Evolutionary conservation across 2,113 vertebrate genomes (phyloP).

Genomic region (Gadus chalcogrammus): DNA sequence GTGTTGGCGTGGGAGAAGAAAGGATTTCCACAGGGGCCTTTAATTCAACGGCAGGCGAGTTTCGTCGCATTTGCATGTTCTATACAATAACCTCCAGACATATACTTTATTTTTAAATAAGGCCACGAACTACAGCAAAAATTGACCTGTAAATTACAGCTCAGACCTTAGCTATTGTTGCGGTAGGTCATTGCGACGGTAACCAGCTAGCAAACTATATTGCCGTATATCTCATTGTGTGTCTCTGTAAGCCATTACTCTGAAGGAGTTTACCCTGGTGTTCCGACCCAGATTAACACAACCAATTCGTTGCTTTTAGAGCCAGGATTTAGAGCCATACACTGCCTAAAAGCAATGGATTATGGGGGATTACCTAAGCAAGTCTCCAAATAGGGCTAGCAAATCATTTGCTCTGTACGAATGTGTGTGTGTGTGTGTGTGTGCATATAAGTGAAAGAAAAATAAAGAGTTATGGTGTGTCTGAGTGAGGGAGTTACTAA

Average conservation of each 20-base stretch:
- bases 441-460: neutral
- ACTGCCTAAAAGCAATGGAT: conserved; percentile 70
- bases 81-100: neutral
- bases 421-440: conserved; percentile 16
- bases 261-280: conserved; percentile 45
- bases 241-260: conserved; percentile 38
- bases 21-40: neutral
- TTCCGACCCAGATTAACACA: conserved; percentile 61
- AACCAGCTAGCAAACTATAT: conserved; percentile 5
- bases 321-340: conserved; percentile 63
- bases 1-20: too few relatives aligned
- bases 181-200: neutral
- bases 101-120: neutral
- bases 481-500: too few relatives aligned
- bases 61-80: neutral
- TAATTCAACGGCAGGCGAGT: neutral
- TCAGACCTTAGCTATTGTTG: neutral
- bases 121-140: too few relatives aligned
- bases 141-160: too few relatives aligned
- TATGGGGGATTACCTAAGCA: conserved; percentile 67
- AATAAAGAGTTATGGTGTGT: too few relatives aligned
- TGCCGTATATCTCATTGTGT: conserved; percentile 34
- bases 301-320: conserved; percentile 61
- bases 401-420: conserved; percentile 24
- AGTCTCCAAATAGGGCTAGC: conserved; percentile 60